Conservation (phyloP, 2,113 vertebrate genomes). For the Petroica traversi region DNA sequence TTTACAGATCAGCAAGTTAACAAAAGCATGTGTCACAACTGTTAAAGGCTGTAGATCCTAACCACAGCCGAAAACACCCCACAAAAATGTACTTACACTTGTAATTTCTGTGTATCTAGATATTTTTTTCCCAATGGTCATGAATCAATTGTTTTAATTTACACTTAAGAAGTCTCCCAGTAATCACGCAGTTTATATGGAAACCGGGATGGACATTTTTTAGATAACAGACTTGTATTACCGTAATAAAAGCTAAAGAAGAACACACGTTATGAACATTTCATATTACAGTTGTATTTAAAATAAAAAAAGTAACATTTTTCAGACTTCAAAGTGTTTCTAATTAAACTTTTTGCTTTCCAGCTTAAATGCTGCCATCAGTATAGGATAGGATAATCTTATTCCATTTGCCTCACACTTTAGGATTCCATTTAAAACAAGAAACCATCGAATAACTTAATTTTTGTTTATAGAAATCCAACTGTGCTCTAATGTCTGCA, state of each 20-base stretch:
- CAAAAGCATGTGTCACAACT: not conserved
- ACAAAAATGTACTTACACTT: not conserved
- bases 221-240: constrained; percentile 19
- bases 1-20: not conserved
- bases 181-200: not conserved
- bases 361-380: not conserved
- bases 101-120: not conserved
- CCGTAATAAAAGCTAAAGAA: constrained; percentile 1
- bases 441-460: not conserved
- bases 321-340: constrained; percentile 29
- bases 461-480: constrained; percentile 32
- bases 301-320: not conserved
- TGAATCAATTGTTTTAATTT: not conserved
- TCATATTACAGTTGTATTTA: not conserved
- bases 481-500: not conserved
- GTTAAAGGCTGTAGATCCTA: not conserved
- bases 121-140: not conserved
- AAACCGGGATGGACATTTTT: not conserved
- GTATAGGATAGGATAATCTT: not conserved
- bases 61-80: not conserved
- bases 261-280: not conserved
- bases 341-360: constrained; percentile 32
- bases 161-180: not conserved
- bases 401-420: not conserved
- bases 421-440: not conserved